Conservation (phyloP, 2,113 vertebrate species). For the Campylorhamphus procurvoides region DNA sequence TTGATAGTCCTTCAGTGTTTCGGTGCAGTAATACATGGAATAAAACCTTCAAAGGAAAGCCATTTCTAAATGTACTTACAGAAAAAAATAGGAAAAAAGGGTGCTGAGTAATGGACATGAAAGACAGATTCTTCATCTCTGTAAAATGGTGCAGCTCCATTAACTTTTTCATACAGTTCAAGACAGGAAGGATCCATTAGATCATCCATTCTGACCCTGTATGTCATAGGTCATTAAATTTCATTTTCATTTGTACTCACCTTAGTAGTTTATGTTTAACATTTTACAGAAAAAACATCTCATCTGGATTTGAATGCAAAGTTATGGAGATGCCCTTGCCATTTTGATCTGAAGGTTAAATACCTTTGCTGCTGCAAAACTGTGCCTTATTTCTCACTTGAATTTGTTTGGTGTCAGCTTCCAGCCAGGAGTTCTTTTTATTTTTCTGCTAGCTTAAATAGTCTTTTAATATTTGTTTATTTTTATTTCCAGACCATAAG, state of each 20-base stretch:
- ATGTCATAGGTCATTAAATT: conserved; percentile 48
- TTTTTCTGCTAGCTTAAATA: not conserved
- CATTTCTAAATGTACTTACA: not conserved
- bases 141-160: not conserved
- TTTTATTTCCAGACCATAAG: not conserved
- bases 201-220: conserved; percentile 25
- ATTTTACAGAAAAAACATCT: not conserved
- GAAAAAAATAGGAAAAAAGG: not conserved
- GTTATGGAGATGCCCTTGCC: conserved; percentile 12
- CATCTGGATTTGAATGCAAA: not conserved
- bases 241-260: not conserved
- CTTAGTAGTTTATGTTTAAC: conserved; percentile 15
- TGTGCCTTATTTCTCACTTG: not conserved
- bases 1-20: not conserved
- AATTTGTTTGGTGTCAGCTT: conserved; percentile 35
- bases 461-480: not conserved
- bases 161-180: conserved; percentile 30
- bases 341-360: conserved; percentile 45
- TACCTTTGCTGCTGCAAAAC: not conserved
- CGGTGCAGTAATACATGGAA: not conserved
- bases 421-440: not conserved
- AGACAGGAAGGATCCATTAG: conserved; percentile 27
- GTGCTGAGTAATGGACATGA: not conserved
- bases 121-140: not conserved
- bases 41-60: not conserved